Conservation (phyloP, 2,888 invertebrate species). For the Amphiduros pacificus region DNA sequence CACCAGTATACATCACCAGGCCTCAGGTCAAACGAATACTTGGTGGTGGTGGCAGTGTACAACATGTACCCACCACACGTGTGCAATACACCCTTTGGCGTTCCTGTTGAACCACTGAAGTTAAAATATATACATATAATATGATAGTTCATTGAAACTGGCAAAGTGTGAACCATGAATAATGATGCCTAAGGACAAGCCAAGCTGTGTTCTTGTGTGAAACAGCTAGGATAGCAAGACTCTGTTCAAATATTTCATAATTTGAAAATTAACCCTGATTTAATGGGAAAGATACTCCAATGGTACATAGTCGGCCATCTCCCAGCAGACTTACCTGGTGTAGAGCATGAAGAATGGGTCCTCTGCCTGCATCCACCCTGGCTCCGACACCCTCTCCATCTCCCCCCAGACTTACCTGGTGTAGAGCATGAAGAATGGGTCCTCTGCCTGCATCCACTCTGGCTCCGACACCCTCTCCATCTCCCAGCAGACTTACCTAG, state of each 20-base stretch:
- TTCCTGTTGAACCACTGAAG: slow-evolving; percentile 86
- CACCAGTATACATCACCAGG: slow-evolving; percentile 60
- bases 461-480: too few species aligned
- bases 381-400: too few species aligned
- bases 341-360: slow-evolving; percentile 97
- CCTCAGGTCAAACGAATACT: slow-evolving; percentile 85
- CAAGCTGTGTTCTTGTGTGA: background rate
- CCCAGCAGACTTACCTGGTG: too few species aligned
- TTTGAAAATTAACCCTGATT: too few species aligned
- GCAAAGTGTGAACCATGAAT: too few species aligned
- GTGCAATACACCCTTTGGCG: slow-evolving; percentile 96
- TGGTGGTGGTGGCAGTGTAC: slow-evolving; percentile 87
- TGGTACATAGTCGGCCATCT: too few species aligned
- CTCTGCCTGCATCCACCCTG: slow-evolving; percentile 94
- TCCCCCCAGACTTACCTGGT: too few species aligned
- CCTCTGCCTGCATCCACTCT: slow-evolving; percentile 94
- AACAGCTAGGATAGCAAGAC: background rate
- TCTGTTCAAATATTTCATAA: too few species aligned
- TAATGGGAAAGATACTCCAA: too few species aligned
- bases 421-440: slow-evolving; percentile 96
- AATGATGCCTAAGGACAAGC: too few species aligned
- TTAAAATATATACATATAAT: background rate
- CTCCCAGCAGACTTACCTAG: too few species aligned
- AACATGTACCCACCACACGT: slow-evolving; percentile 93
- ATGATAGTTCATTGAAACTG: too few species aligned